A percentile compares a stretch with the other conserved stretches of the same genome.
These are phyloP conservation scores for Melanostoma mellinum DNA, from an alignment of 2,888 invertebrate genomes.

Conservation along the genomic window DNA sequence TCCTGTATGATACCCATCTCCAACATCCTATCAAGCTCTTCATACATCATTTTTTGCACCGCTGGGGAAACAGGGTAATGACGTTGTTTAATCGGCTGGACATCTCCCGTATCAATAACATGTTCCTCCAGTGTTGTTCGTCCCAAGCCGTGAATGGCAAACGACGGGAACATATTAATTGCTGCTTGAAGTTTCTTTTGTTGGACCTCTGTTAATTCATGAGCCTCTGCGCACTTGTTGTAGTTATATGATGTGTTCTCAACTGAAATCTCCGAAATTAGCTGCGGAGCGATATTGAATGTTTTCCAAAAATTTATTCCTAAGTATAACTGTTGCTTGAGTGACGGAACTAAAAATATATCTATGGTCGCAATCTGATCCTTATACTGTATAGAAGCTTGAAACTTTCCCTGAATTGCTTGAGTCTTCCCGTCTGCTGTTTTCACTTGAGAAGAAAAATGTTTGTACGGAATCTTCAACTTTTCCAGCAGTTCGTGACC, in stretches of 20 bases:
- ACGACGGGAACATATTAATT: not conserved
- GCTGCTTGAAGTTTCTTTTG: too few species aligned
- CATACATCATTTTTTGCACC: too few species aligned
- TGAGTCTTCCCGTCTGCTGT: constrained; percentile 1
- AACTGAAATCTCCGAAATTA: not conserved
- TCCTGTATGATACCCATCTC: too few species aligned
- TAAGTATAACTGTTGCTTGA: not conserved
- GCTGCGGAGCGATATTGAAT: not conserved
- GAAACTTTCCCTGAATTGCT: not conserved
- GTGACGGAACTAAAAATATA: not conserved
- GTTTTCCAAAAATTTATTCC: not conserved
- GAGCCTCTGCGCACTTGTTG: not conserved
- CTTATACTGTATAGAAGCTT: not conserved
- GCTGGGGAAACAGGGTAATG: too few species aligned
- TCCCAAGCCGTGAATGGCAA: too few species aligned
- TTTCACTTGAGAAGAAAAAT: not conserved
- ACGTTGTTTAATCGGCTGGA: too few species aligned
- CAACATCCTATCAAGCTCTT: too few species aligned
- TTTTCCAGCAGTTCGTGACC: not conserved
- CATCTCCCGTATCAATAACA: too few species aligned
- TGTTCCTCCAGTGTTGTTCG: too few species aligned
- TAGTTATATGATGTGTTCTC: too few species aligned
- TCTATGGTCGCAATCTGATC: not conserved
- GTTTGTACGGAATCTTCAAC: not conserved
- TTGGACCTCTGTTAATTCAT: not conserved